These are phyloP conservation scores for Pelecanoides urinatrix DNA, from an alignment of 2,113 vertebrate genomes.

Conservation along the genomic window DNA sequence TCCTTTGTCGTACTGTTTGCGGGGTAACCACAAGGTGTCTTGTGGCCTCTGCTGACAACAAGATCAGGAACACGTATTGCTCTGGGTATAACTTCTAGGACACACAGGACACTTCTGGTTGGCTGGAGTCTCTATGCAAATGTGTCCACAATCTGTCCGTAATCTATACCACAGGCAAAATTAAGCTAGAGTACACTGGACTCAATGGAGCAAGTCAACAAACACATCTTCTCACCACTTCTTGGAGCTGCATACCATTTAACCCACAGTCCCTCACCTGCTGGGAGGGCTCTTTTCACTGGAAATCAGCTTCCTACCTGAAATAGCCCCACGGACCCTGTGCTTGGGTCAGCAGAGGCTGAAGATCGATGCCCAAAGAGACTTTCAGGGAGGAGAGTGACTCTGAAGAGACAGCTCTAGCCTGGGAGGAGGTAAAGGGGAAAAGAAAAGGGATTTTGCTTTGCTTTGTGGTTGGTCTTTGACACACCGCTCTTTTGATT, in stretches of 20 bases:
- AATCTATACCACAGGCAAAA: background rate
- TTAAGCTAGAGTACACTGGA: background rate
- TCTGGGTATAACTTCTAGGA: background rate
- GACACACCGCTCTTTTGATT: background rate
- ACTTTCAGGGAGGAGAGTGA: background rate
- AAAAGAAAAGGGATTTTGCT: background rate
- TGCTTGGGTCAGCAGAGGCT: background rate
- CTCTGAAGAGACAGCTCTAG: background rate
- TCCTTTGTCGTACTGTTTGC: background rate
- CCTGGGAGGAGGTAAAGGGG: background rate
- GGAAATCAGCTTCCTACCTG: background rate
- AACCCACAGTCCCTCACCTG: background rate
- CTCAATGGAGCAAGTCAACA: background rate
- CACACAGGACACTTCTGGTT: background rate
- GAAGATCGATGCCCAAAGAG: background rate
- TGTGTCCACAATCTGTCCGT: background rate
- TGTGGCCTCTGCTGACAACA: background rate
- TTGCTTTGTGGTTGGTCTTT: background rate
- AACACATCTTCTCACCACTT: background rate
- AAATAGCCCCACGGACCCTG: background rate
- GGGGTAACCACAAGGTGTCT: accelerated
- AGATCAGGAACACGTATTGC: background rate
- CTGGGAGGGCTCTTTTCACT: background rate
- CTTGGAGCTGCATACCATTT: background rate
- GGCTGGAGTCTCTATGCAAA: background rate